These are phyloP conservation scores for Poeciliopsis paucimaculata DNA, from an alignment of 2,797 vertebrate species.

Conservation along the genomic window DNA sequence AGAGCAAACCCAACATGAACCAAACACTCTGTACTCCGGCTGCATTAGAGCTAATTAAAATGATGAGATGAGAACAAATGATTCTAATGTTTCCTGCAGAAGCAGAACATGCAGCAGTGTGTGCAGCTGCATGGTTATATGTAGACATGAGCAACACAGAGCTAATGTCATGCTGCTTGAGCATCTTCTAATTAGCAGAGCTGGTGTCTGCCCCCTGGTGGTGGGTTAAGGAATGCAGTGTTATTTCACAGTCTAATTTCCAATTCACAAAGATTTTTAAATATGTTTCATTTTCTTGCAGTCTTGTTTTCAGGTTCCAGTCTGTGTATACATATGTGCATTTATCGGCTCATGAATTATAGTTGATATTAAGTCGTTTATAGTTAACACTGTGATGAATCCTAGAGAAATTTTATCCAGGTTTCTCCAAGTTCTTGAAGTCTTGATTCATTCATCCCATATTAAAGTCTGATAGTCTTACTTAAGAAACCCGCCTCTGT, in stretches of 20 bases:
- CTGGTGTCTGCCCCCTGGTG: slow-evolving; percentile 67
- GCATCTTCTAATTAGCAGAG: slow-evolving; percentile 35
- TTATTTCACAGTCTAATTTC: neutral
- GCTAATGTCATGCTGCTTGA: slow-evolving; percentile 15
- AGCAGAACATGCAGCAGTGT: slow-evolving; percentile 12
- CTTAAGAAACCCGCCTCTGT: neutral
- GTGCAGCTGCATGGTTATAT: slow-evolving; percentile 17
- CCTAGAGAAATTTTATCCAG: neutral
- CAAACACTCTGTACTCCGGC: slow-evolving; percentile 14
- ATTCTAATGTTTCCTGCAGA: neutral
- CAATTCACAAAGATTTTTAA: neutral
- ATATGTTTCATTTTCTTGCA: neutral
- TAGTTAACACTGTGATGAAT: neutral
- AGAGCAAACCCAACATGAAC: slow-evolving; percentile 18
- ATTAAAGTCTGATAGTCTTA: neutral
- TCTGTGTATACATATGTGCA: neutral
- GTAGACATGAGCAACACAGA: slow-evolving; percentile 33
- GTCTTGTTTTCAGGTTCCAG: neutral
- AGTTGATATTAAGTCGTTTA: neutral
- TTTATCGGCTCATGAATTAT: neutral
- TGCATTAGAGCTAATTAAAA: slow-evolving; percentile 19
- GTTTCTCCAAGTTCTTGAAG: neutral
- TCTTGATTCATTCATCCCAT: neutral
- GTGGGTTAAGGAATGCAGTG: slow-evolving; percentile 30
- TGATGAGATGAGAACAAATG: slow-evolving; percentile 15